Evolutionary conservation across 2,113 vertebrate genomes (phyloP), one percentile per base, ranked within the genome.

Genomic region (Jaculus jaculus): DNA sequence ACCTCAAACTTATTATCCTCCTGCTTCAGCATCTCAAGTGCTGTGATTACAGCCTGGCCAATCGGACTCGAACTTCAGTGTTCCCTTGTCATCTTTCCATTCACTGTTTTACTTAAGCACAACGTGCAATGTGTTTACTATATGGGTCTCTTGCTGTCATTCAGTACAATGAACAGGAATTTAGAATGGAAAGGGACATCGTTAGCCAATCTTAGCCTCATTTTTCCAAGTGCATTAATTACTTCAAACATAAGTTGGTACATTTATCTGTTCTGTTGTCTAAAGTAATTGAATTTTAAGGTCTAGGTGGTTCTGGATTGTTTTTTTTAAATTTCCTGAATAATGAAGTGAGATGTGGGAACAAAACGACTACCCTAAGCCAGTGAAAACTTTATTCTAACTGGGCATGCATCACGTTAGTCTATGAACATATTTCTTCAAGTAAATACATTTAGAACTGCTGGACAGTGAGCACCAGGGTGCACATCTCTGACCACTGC

Each of bases 401-500:
- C 58, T 63, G 16, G 26, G 18, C 39, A 7, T 18, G 5, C 17
- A 26, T 6, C 10, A 39, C 34, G 66, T 68, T 2, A 34, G 34
- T 28, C n/a, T 28, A 2, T 4, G 7, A 1, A 1, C 0, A 1
- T 0, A 1, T 34, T 77, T 3, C 2, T 17, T 16, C 39, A 37
- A 1, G 32, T 16, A 24, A 51, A 42, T 60, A 54, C 4, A 11
- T 11, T 15, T 8, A 30, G 34, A 11, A 4, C 2, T 11, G 24
- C 5, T 4, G 42, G 32, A 42, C 30, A 4, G 0, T 0, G 0
- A 28, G 3, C 3, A 1, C 9, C 54, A 0, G 16, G 7, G 0
- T 0, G 7, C 2, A 1, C 9, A 0, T 72, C 20, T 65, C 61
- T 1, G 13, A 30, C 3, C 17, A 8, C 21, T 3, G 15, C 28